Conservation (phyloP, 2,113 vertebrate genomes). For the Syngnathus floridae region DNA sequence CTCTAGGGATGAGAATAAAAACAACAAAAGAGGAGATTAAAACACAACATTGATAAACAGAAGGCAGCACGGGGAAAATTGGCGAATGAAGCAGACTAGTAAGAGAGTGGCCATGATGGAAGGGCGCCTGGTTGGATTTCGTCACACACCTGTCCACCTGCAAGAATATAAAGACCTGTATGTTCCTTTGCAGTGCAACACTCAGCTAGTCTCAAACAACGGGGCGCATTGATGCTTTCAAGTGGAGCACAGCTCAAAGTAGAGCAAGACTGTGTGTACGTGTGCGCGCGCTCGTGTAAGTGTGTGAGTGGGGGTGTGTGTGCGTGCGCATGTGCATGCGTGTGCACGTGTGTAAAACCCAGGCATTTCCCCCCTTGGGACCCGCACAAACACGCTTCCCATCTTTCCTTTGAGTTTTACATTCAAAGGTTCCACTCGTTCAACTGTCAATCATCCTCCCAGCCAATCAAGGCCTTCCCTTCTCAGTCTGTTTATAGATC, state of each 20-base stretch:
- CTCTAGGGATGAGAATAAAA: constrained; percentile 38
- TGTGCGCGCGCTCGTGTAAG: constrained; percentile 19
- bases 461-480: constrained; percentile 67
- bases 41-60: constrained; percentile 7
- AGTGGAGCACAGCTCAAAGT: constrained; percentile 71
- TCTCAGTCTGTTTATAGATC: constrained; percentile 73
- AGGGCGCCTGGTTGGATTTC: constrained; percentile 52
- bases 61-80: constrained; percentile 13
- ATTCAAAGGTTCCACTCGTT: constrained; percentile 72
- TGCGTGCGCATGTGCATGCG: constrained; percentile 13
- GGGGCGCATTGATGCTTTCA: constrained; percentile 65
- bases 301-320: constrained; percentile 33
- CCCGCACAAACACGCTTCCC: constrained; percentile 70
- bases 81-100: constrained; percentile 6
- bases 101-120: constrained; percentile 38
- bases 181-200: constrained; percentile 56
- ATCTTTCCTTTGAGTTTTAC: constrained; percentile 72
- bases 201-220: constrained; percentile 62
- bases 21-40: constrained; percentile 6
- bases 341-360: constrained; percentile 54
- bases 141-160: constrained; percentile 60
- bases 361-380: constrained; percentile 70
- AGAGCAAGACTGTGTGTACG: constrained; percentile 56
- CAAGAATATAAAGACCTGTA: constrained; percentile 50
- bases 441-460: constrained; percentile 69